Evolutionary conservation across 2,888 invertebrate species (phyloP), one percentile per base, ranked within the genome.

Genomic region (Dendrolimus houi): DNA sequence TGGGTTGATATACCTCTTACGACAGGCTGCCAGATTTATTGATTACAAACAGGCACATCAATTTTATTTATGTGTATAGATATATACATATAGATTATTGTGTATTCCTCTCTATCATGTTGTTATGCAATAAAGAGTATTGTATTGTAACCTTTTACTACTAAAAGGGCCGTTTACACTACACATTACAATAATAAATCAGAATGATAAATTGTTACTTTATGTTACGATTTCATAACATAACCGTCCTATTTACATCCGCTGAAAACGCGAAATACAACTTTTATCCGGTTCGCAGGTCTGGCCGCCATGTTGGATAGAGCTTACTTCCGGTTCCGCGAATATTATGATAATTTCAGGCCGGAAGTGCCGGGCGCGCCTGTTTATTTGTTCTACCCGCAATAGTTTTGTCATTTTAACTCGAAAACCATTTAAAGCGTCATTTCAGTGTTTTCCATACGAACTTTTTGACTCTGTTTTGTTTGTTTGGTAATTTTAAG

Each of bases 341-440:
- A 58, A 56, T 60, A 58, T 60, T 60, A 60, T 60, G 60, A 60
- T 60, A 60, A 60, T 60, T 60, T 56, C 55, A 58, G 55, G 53
- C 60, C 56, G 60, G 60, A 60, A 47, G 47, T 55, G 56, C 55
- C 53, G 58, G 53, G 54, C 53, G 47, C 56, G 41, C 47, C 40
- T 52, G 41, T 14, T 41, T 56, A 41, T 56, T 56, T 56, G 53
- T 53, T 41, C 10, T 10, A 53, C 52, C 56, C 56, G 41, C 56
- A 56, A 56, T 53, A 53, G 56, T 56, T 56, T 53, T 52, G 47
- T 47, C 47, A 47, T 47, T 47, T 47, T 47, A 47, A 47, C 47
- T 47, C 47, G 47, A 47, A 47, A 47, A 47, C 12, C 47, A 47
- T 47, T 47, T 47, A 47, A 47, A 47, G 12, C 47, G 47, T 6